Percentiles rank a stretch among this genome's conserved stretches.
These are phyloP conservation scores for Chaenogobius annularis DNA, from an alignment of 2,113 vertebrate genomes.

Conservation along the genomic window DNA sequence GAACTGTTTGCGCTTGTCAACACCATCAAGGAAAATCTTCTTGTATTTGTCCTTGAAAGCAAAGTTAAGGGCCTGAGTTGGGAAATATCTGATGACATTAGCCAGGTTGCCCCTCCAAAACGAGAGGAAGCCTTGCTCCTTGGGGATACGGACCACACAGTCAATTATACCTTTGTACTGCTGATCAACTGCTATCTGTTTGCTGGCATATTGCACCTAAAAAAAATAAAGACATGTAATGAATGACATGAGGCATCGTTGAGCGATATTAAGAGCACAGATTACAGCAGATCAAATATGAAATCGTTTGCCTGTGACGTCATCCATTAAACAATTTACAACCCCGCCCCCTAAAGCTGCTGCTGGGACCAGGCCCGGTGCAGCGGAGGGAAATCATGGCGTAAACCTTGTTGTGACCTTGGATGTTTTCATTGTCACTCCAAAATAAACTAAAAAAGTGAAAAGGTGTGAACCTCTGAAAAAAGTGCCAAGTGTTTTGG, in stretches of 20 bases:
- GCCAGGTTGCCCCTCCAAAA: constrained; percentile 91
- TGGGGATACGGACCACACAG: constrained; percentile 87
- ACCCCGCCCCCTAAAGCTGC: constrained; percentile 23
- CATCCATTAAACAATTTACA: constrained; percentile 41
- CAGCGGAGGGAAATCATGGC: constrained; percentile 27
- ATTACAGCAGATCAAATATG: neutral
- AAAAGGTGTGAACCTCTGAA: neutral
- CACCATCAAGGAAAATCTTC: constrained; percentile 85
- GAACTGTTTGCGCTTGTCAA: constrained; percentile 88
- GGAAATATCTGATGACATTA: constrained; percentile 92
- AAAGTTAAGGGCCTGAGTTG: constrained; percentile 92
- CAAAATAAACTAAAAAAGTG: neutral
- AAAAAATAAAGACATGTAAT: neutral
- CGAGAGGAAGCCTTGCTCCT: constrained; percentile 86
- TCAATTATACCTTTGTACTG: constrained; percentile 91
- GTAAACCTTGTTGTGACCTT: constrained; percentile 57
- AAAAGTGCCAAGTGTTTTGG: neutral
- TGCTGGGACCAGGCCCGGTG: constrained; percentile 34
- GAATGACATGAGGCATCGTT: neutral
- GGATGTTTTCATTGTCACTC: constrained; percentile 10
- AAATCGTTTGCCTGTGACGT: neutral
- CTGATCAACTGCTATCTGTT: constrained; percentile 84
- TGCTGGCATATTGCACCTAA: constrained; percentile 91
- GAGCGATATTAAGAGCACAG: neutral
- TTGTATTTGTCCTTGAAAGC: constrained; percentile 96